Base-by-base conservation (phyloP, 2,888 invertebrate genomes). In the Yponomeuta evonymella region DNA sequence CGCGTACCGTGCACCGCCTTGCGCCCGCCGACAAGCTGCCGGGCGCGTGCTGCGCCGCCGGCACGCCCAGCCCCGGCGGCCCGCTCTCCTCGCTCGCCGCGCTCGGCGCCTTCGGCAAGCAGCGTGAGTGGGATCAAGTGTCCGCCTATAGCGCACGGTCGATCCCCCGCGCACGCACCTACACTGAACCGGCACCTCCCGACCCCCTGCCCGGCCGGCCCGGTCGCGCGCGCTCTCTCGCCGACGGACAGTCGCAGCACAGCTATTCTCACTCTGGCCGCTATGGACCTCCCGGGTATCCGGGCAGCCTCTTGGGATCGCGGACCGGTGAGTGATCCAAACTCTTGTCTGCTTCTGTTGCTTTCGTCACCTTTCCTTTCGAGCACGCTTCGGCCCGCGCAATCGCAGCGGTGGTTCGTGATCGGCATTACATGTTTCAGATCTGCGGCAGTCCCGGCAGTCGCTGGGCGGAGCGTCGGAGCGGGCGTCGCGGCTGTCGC, bases 91-190 rank as follows among this genome's bases (percentile, higher is more conserved):
- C 97, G 62, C 93, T 97, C 83, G 96, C 97, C 71, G 96, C 97
- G 10, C 93, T 97, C 77, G 96, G 95, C 84, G 97, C 96, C 75
- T 97, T 96, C 89, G 96, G 96, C 89, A 95, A 95, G 83, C 96
- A 95, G 88, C 96, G 97, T 93, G 95, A 95, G 92, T 92, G 92
- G 92, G 92, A 92, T 83, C 92, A 92, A 82, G 96, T 97, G 74
- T 98, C 98, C 65, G 97, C 96, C 70, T 98, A 98, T 85, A 98
- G 98, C 86, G 96, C 96, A 75, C 95, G 97, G 81, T 97, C 97
- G 80, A 96, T 97, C 86, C 97, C 97, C 74, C 93, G 98, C 76
- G 97, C 97, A 69, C 94, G 97, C 78, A 96, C 97, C 85, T 98
- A 97, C 88, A 94, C 94, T 73, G 94, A 94, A 77, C 88, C 94